These are phyloP conservation scores for Alligator mississippiensis DNA, from an alignment of 2,113 vertebrate species.

Conservation along the genomic window DNA sequence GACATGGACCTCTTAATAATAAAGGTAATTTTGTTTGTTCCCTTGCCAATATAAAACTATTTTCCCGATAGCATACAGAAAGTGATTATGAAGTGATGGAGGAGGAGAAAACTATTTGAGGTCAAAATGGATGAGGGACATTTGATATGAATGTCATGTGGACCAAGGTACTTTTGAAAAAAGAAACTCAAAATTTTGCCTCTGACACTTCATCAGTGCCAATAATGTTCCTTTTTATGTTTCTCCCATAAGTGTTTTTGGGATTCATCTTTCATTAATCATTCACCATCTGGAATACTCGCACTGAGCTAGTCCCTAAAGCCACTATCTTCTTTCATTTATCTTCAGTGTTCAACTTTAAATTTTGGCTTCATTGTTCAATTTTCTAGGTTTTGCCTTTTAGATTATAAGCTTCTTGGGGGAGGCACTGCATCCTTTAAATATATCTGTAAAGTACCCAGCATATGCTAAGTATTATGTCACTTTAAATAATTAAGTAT, in stretches of 20 bases:
- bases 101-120: neutral
- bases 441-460: neutral
- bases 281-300: neutral
- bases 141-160: neutral
- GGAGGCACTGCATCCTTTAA: neutral
- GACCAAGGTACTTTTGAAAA: neutral
- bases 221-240: neutral
- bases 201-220: neutral
- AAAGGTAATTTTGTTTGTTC: neutral
- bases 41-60: neutral
- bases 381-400: neutral
- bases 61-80: neutral
- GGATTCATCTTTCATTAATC: neutral
- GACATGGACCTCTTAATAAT: too few species aligned
- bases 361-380: neutral
- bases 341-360: neutral
- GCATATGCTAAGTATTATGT: neutral
- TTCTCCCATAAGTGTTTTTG: neutral
- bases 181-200: neutral
- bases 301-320: neutral
- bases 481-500: neutral
- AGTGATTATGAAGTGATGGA: neutral
- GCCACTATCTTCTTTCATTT: neutral
- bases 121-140: neutral
- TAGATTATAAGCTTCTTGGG: neutral